Percentiles rank a stretch among this genome's conserved stretches.
Evolutionary conservation across 2,113 vertebrate species (phyloP).

Genomic region (Prunella fulvescens): DNA sequence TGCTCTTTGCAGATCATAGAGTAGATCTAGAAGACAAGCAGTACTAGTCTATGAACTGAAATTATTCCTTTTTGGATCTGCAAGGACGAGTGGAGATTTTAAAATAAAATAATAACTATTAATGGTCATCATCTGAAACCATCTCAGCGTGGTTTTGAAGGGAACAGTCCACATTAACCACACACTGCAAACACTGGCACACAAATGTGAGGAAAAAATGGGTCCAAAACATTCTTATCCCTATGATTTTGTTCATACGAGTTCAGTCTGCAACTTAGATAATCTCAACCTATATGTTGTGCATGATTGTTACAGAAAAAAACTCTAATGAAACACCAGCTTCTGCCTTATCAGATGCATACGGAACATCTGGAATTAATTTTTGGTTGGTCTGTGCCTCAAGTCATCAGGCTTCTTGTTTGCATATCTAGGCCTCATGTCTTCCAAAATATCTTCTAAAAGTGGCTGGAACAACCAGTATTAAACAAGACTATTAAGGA

Average conservation of each 20-base stretch:
- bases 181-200: neutral
- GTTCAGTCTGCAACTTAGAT: neutral
- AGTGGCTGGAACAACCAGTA: neutral
- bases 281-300: neutral
- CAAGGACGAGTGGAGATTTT: neutral
- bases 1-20: neutral
- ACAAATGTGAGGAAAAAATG: neutral
- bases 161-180: neutral
- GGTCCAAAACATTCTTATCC: neutral
- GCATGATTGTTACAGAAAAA: neutral
- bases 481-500: conserved; percentile 31
- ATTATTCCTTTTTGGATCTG: neutral
- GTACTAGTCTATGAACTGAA: neutral
- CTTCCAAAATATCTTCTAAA: conserved; percentile 26
- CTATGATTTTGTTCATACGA: neutral
- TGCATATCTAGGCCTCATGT: neutral
- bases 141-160: neutral
- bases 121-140: neutral
- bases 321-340: neutral
- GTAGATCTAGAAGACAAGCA: neutral
- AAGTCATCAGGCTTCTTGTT: neutral
- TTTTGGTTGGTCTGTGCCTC: neutral
- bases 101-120: neutral
- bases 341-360: neutral
- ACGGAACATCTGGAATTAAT: neutral